Conservation (phyloP, 2,113 vertebrate species). For the Rhadina sibilatrix region DNA sequence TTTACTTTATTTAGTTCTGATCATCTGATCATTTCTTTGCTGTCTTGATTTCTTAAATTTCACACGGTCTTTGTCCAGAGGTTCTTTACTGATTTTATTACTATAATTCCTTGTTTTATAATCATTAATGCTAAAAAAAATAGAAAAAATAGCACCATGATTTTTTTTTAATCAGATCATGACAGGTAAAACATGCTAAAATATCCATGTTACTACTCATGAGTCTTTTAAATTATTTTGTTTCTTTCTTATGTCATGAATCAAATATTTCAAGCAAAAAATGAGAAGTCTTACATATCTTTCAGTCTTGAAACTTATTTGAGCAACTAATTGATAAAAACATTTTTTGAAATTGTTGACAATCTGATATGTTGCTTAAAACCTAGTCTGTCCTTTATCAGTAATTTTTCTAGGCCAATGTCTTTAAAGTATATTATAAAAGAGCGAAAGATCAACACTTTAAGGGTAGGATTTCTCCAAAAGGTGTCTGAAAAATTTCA, state of each 20-base stretch:
- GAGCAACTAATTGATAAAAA: neutral
- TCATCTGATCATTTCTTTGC: neutral
- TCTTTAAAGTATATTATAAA: neutral
- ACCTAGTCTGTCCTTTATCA: neutral
- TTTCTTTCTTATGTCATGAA: neutral
- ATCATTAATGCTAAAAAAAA: neutral
- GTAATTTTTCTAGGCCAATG: neutral
- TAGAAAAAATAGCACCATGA: fast-evolving
- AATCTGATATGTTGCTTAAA: neutral
- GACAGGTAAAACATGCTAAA: neutral
- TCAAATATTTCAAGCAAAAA: neutral
- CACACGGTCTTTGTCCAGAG: neutral
- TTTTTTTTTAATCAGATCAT: neutral
- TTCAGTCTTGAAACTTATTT: neutral
- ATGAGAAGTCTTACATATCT: neutral
- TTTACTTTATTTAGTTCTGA: neutral
- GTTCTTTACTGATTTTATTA: neutral
- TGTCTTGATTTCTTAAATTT: neutral
- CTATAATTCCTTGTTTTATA: neutral
- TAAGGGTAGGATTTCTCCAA: neutral
- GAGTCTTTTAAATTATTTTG: neutral
- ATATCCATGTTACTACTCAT: neutral
- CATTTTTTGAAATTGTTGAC: neutral
- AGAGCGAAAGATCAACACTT: neutral
- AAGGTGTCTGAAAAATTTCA: neutral